A percentile compares a stretch with the other conserved stretches of the same genome.
Conservation (phyloP, 1,140 invertebrate genomes). For the Heterodera carotae region DNA sequence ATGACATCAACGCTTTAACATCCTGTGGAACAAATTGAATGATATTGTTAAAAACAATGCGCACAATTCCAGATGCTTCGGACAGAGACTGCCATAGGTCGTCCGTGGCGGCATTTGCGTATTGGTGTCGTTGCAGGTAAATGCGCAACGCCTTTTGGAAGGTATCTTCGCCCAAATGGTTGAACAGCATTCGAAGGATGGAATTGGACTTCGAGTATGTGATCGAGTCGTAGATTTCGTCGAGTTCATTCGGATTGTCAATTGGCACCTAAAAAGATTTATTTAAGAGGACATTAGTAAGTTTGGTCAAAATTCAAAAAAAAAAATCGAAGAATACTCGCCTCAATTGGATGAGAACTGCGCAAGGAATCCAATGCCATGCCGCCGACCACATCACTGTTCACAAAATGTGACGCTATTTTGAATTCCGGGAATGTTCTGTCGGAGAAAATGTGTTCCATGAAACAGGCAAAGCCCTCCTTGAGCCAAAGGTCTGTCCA, state of each 20-base stretch:
- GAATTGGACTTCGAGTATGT: conserved; percentile 72
- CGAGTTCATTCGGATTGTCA: conserved; percentile 55
- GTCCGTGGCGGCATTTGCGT: conserved; percentile 86
- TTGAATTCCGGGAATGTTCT: conserved; percentile 69
- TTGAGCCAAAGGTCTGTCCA: conserved; percentile 70
- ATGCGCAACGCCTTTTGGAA: conserved; percentile 92
- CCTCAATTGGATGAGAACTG: conserved; percentile 53
- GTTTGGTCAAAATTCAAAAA: not conserved
- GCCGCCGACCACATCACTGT: conserved; percentile 33
- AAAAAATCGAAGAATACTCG: conserved; percentile 8
- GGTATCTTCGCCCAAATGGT: conserved; percentile 86
- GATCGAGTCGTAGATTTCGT: conserved; percentile 67
- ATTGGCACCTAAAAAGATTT: conserved; percentile 64
- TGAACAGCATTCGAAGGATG: conserved; percentile 92
- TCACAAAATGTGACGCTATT: conserved; percentile 75
- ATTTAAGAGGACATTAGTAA: not conserved
- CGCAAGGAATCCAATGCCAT: conserved; percentile 42
- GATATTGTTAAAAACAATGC: conserved; percentile 4
- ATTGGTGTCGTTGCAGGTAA: conserved; percentile 85
- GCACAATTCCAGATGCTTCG: conserved; percentile 80
- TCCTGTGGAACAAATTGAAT: conserved; percentile 69
- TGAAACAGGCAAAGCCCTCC: conserved; percentile 64
- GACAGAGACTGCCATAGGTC: conserved; percentile 89
- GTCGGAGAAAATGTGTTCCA: conserved; percentile 69
- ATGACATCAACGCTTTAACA: conserved; percentile 85